phyloP scores from a whole-genome alignment of 2,888 invertebrate genomes.

The Chrysotoxum bicinctum region DNA sequence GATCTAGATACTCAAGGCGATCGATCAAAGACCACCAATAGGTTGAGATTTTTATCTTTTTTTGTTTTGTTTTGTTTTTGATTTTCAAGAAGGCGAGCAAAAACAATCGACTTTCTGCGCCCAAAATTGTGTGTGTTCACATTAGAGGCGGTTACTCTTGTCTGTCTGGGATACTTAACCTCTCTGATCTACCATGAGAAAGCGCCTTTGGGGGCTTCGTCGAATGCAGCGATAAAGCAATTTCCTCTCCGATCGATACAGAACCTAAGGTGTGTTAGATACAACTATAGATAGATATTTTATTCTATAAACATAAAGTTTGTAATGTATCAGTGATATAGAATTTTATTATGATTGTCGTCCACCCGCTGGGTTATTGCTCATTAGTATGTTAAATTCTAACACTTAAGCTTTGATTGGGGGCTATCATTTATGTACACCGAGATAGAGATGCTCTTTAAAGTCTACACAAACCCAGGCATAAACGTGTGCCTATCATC shows the following conservation, averaged over 20 bases:
- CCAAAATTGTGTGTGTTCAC: background rate
- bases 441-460: background rate
- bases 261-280: background rate
- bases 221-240: slow-evolving; percentile 25
- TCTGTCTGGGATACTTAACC: slow-evolving; percentile 59
- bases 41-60: slow-evolving; percentile 23
- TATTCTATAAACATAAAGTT: slow-evolving; percentile 21
- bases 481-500: slow-evolving; percentile 39
- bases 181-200: slow-evolving; percentile 41
- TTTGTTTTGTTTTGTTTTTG: background rate
- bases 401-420: slow-evolving; percentile 53
- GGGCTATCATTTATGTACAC: background rate
- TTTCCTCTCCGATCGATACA: slow-evolving; percentile 18
- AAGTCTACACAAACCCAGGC: slow-evolving; percentile 8
- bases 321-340: slow-evolving; percentile 40
- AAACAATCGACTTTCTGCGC: slow-evolving; percentile 7
- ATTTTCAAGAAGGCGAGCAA: background rate
- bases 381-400: slow-evolving; percentile 62
- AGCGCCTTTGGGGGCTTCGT: slow-evolving; percentile 39
- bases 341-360: slow-evolving; percentile 56
- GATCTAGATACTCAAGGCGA: slow-evolving; percentile 13
- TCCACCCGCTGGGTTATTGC: slow-evolving; percentile 63
- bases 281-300: background rate
- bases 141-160: slow-evolving; percentile 58
- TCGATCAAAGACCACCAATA: slow-evolving; percentile 46